These are phyloP conservation scores for Rhinoptilus africanus DNA, from an alignment of 2,113 vertebrate species.

Conservation along the genomic window DNA sequence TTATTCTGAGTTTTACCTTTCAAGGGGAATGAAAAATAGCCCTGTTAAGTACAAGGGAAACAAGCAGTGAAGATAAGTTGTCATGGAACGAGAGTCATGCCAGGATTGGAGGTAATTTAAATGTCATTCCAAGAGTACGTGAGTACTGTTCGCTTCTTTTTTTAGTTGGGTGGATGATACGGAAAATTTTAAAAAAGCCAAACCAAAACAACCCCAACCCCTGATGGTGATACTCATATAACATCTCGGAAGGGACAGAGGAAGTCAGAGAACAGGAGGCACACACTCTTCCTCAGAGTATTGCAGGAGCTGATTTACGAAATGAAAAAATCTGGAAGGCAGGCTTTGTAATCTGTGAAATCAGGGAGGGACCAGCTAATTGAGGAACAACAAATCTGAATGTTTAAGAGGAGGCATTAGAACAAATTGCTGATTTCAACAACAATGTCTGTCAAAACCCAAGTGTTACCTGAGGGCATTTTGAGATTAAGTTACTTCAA, in stretches of 20 bases:
- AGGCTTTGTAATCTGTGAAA: neutral
- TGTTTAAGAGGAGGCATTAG: neutral
- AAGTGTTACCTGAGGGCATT: neutral
- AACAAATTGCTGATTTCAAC: neutral
- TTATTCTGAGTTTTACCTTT: neutral
- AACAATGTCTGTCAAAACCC: neutral
- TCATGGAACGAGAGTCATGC: neutral
- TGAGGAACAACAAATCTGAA: neutral
- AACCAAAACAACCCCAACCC: neutral
- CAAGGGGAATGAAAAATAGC: neutral
- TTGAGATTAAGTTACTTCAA: neutral
- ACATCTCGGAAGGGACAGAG: neutral
- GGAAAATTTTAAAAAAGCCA: neutral
- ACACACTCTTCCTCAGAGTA: neutral
- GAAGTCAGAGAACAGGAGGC: neutral
- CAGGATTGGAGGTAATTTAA: neutral
- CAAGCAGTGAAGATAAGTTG: neutral
- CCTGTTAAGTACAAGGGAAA: neutral
- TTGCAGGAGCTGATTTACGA: neutral
- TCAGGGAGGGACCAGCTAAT: neutral
- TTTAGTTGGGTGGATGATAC: neutral
- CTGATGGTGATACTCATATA: neutral
- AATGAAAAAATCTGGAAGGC: neutral
- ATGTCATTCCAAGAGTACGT: neutral
- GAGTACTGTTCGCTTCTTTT: neutral